phyloP scores from a whole-genome alignment of 2,113 vertebrate species.

The Platichthys flesus region DNA sequence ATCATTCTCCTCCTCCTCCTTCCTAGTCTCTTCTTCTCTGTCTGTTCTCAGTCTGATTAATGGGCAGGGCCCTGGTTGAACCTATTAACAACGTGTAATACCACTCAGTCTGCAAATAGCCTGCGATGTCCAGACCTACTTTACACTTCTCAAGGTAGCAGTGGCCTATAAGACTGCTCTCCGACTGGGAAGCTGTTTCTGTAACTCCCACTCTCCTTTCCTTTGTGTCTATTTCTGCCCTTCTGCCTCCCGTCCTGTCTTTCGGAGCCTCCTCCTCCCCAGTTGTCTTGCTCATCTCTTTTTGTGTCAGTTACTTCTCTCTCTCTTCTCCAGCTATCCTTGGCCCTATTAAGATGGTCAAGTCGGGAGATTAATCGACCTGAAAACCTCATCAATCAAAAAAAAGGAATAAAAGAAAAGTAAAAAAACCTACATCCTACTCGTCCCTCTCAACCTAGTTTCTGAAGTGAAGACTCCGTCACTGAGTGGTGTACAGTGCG shows the following conservation, averaged over 20 bases:
- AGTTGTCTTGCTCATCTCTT: constrained; percentile 20
- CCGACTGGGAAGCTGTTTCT: constrained; percentile 20
- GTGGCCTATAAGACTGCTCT: constrained; percentile 62
- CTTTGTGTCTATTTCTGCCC: constrained; percentile 50
- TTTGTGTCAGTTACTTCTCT: neutral
- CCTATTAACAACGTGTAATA: constrained; percentile 71
- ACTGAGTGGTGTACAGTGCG: neutral
- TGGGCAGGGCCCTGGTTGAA: constrained; percentile 61
- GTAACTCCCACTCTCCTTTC: constrained; percentile 15
- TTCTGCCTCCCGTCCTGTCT: constrained; percentile 33
- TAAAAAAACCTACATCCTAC: neutral
- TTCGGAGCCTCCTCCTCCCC: constrained; percentile 31
- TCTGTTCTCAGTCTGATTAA: constrained; percentile 66
- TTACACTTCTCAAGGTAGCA: constrained; percentile 65
- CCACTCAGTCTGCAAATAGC: constrained; percentile 69
- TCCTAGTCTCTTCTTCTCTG: constrained; percentile 34
- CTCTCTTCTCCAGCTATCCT: constrained; percentile 47
- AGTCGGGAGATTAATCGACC: constrained; percentile 57
- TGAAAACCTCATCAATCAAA: constrained; percentile 53
- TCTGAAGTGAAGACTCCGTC: constrained; percentile 4
- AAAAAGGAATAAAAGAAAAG: constrained; percentile 20
- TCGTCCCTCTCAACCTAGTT: constrained; percentile 52
- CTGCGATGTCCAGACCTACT: constrained; percentile 66
- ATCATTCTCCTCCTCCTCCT: constrained; percentile 55
- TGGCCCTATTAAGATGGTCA: constrained; percentile 63